Base-by-base conservation (phyloP, 2,113 vertebrate genomes). In the Atlantisia rogersi region DNA sequence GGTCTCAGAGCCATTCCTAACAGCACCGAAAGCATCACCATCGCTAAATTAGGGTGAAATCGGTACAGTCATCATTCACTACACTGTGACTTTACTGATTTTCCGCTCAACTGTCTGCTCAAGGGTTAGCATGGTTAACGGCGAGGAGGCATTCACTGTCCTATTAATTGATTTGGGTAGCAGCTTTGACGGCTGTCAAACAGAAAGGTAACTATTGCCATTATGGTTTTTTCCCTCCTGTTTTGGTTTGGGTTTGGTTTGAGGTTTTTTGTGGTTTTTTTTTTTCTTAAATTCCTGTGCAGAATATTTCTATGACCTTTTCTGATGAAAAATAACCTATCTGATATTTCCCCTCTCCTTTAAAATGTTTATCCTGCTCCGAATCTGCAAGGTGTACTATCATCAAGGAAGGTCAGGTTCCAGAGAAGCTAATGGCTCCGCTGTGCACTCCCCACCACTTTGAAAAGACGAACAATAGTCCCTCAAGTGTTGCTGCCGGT, bases 391-490 rank as follows among this genome's bases (percentile, higher is more conserved):
- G 84, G 93, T 69, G 70, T 56, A 60, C 14, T 40, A 87, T 42
- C 92, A 90, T 56, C 83, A 81, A 76, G 92, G 94, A 78, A 95
- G 88, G 94, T 86, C 65, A 81, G 39, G 77, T 73, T 95, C 79
- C 91, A 71, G 60, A 87, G 91, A 62, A 73, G 86, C 68, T 40
- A 21, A 76, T 10, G 68, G 71, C 88, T 86, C 64, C 5, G 50
- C 92, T 73, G 67, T 19, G 63, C 5, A 74, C 88, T 94, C 82
- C 44, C 94, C 79, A 77, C 68, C 88, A 86, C 91, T 97, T 78
- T 65, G 86, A 91, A 89, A 71, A 84, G 88, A 78, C 0, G 42
- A 95, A 93, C 86, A 90, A 92, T 59, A 92, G 94, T 73, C 90
- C 94, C 91, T 94, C 79, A 86, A 92, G 92, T 88, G 94, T 44